Percentiles rank a stretch among this genome's conserved stretches.
Evolutionary conservation across 2,888 invertebrate species (phyloP).

Genomic region (Corbicula japonica): DNA sequence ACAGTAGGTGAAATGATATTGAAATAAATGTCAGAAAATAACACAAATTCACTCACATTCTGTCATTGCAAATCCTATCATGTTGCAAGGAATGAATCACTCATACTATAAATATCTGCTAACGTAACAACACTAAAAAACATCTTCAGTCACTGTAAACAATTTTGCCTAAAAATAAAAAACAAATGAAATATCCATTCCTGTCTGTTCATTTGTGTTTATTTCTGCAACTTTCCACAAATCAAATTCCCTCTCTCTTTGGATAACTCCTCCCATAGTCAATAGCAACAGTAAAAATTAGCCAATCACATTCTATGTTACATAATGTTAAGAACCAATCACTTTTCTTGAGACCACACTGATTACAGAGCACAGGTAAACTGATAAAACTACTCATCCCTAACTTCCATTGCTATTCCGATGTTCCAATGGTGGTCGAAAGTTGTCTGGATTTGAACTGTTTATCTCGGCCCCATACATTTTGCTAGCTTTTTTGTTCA

Average conservation of each 20-base stretch:
- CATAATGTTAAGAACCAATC: slow-evolving; percentile 6
- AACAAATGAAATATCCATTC: too few relatives aligned
- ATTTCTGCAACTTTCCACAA: too few relatives aligned
- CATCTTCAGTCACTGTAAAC: slow-evolving; percentile 18
- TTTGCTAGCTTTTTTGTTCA: slow-evolving; percentile 99
- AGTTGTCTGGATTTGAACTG: slow-evolving; percentile 79
- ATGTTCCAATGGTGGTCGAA: slow-evolving; percentile 82
- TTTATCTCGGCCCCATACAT: slow-evolving; percentile 94
- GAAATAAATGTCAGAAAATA: too few relatives aligned
- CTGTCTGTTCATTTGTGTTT: too few relatives aligned
- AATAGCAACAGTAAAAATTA: slow-evolving; percentile 34
- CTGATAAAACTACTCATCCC: slow-evolving; percentile 12
- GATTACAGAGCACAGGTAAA: neutral
- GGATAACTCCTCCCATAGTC: slow-evolving; percentile 12
- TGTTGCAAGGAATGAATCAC: too few relatives aligned
- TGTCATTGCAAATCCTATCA: too few relatives aligned
- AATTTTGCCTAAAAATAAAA: slow-evolving; percentile 36
- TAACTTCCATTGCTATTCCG: slow-evolving; percentile 83
- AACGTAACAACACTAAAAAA: slow-evolving; percentile 35
- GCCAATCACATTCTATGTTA: slow-evolving; percentile 34
- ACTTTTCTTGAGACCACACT: slow-evolving; percentile 3
- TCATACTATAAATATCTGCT: slow-evolving; percentile 38
- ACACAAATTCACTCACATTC: too few relatives aligned
- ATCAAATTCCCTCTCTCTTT: slow-evolving; percentile 1
- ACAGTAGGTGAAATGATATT: too few relatives aligned